Evolutionary conservation across 2,888 invertebrate species (phyloP).

Genomic region (Disparrhopalites patrizii): DNA sequence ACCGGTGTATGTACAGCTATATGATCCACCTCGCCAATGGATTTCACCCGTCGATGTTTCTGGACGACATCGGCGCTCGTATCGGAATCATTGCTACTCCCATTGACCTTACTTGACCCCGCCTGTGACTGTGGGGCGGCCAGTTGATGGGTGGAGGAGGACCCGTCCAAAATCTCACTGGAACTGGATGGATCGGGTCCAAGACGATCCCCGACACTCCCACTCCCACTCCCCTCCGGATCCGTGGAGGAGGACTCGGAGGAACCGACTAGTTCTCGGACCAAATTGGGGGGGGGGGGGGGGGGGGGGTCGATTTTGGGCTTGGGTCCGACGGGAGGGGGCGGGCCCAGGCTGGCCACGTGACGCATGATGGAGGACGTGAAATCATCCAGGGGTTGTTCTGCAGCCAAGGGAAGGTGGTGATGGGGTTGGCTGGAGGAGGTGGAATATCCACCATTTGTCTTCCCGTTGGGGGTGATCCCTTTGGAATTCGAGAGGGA

Average conservation of each 20-base stretch:
- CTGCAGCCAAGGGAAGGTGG: slow-evolving; percentile 7
- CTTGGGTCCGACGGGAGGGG: not conserved
- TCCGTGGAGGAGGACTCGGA: not conserved
- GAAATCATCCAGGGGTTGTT: slow-evolving; percentile 24
- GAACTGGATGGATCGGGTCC: slow-evolving; percentile 54
- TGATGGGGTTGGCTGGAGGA: not conserved
- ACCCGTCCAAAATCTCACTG: slow-evolving; percentile 51
- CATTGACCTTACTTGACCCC: not conserved
- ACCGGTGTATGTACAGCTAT: slow-evolving; percentile 51
- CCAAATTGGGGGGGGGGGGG: not conserved
- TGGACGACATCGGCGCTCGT: slow-evolving; percentile 4
- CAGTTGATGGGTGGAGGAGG: not conserved
- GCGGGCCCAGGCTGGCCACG: not conserved
- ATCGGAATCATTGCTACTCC: not conserved
- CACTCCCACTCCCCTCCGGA: not conserved
- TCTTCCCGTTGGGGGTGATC: not conserved
- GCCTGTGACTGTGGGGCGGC: not conserved
- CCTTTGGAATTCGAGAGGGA: slow-evolving; percentile 25
- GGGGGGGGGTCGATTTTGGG: not conserved
- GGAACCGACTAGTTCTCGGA: not conserved
- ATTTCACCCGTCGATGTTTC: slow-evolving; percentile 61
- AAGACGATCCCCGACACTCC: not conserved
- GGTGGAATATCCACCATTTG: slow-evolving; percentile 8
- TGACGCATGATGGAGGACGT: slow-evolving; percentile 24
- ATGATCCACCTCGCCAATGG: slow-evolving; percentile 68